Base-by-base conservation (phyloP, 2,113 vertebrate genomes). In the Ctenodactylus gundi region DNA sequence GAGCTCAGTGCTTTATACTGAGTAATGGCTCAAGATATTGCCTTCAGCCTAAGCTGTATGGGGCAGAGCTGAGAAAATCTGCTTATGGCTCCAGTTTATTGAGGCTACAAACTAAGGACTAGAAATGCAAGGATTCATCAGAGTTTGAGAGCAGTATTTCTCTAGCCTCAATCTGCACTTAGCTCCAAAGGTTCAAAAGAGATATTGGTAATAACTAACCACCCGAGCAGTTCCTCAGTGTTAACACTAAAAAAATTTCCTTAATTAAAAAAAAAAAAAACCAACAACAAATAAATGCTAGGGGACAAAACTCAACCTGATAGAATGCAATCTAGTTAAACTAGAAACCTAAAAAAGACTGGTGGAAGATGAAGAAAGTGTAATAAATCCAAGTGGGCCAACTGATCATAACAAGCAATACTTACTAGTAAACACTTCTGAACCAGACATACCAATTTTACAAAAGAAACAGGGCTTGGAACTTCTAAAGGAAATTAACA, bases 321-420 rank as follows among this genome's bases (percentile, higher is more conserved):
- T 85, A 97, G 97, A 95, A 97, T 97, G 95, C 82, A 97, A 85
- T 97, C 97, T 97, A 96, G 91, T 96, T 97, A 91, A 97, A 97
- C 92, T 70, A 96, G 84, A 83, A 93, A 91, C 96, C 93, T 82
- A 67, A 95, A 91, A 62, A 39, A 70, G 55, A 62, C 36, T 58
- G 87, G 80, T 65, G 60, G 90, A 76, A 78, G 41, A 49, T 81
- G 87, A 81, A 65, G 85, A 95, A 93, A 81, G 77, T 83, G 25
- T 60, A 96, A 53, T 49, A 8, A 94, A 96, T 96, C 96, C 97
- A 92, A 88, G 96, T 94, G 97, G 97, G 96, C 97, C 97, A 96
- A 97, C 94, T 96, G 95, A 96, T 96, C 94, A 91, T 94, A 93
- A 88, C 72, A 88, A 94, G 86, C 90, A 92, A 87, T 55, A 90